These are phyloP conservation scores for Dasypogon diadema DNA, from an alignment of 2,888 invertebrate species.

Conservation along the genomic window DNA sequence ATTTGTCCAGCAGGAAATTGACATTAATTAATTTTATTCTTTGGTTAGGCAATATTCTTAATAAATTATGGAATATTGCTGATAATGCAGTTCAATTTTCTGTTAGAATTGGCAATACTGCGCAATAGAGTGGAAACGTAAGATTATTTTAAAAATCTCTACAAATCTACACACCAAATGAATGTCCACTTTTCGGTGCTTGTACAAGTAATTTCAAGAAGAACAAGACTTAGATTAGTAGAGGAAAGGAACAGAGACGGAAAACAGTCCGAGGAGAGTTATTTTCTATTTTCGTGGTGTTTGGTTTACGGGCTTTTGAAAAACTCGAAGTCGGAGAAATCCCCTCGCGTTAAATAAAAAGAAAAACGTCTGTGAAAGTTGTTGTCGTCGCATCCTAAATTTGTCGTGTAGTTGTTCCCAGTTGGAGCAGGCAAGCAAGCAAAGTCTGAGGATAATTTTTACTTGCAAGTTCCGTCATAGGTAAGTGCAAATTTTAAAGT, in stretches of 20 bases:
- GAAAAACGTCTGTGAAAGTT: slow-evolving; percentile 5
- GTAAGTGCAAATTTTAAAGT: slow-evolving; percentile 28
- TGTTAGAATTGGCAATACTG: too few species aligned
- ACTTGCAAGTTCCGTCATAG: slow-evolving; percentile 17
- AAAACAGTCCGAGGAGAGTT: slow-evolving; percentile 33
- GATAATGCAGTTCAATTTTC: too few species aligned
- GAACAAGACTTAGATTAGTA: slow-evolving; percentile 11
- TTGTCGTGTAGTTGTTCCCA: slow-evolving; percentile 5
- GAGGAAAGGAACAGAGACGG: background rate
- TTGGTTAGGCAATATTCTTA: too few species aligned
- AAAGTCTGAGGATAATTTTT: slow-evolving; percentile 12
- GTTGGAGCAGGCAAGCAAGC: background rate
- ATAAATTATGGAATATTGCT: too few species aligned
- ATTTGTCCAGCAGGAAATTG: too few species aligned
- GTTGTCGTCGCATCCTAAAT: slow-evolving; percentile 10
- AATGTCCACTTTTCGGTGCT: too few species aligned
- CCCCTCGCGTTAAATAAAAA: slow-evolving; percentile 37
- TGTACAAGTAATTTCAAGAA: too few species aligned
- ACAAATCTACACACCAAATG: too few species aligned
- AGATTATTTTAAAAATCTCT: too few species aligned
- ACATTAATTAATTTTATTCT: too few species aligned
- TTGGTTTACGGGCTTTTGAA: slow-evolving; percentile 19
- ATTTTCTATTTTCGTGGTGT: slow-evolving; percentile 53
- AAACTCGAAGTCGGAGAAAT: slow-evolving; percentile 24
- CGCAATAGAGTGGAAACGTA: too few species aligned